Percentiles rank a stretch among this genome's conserved stretches.
phyloP scores from a whole-genome alignment of 1,140 invertebrate genomes.

The Aphis craccivora region DNA sequence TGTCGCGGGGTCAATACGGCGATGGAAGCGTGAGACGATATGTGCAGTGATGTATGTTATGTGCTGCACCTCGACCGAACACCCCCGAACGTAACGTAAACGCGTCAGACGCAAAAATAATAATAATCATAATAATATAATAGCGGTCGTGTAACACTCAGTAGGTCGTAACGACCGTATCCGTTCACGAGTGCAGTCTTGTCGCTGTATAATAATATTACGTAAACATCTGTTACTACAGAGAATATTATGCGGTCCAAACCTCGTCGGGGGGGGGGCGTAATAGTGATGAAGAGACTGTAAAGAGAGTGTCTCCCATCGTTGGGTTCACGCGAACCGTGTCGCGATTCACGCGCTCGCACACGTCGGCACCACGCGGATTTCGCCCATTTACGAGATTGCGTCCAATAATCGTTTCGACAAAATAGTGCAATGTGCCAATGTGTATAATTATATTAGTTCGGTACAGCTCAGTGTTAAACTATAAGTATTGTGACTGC shows the following conservation, averaged over 20 bases:
- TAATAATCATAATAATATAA: background rate
- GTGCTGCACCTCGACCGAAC: background rate
- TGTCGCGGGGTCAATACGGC: background rate
- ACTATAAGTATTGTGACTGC: background rate
- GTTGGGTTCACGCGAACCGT: constrained; percentile 36
- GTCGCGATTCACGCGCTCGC: background rate
- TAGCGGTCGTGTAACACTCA: background rate
- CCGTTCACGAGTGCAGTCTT: background rate
- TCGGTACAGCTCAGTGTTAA: background rate
- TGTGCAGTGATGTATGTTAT: background rate
- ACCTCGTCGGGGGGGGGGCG: background rate
- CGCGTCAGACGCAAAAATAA: background rate
- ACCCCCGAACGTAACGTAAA: background rate
- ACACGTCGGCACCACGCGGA: background rate
- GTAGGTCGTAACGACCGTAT: background rate
- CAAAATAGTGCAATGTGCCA: background rate
- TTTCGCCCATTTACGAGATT: constrained; percentile 18
- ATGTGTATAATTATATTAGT: background rate
- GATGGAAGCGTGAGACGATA: constrained; percentile 30
- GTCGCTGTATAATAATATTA: background rate
- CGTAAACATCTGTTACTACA: constrained; percentile 10
- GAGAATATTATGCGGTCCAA: background rate
- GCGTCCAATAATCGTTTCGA: background rate
- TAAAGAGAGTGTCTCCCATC: background rate
- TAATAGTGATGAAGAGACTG: background rate